phyloP scores from a whole-genome alignment of 2,888 invertebrate genomes.

The Pristionchus maxplancki region DNA sequence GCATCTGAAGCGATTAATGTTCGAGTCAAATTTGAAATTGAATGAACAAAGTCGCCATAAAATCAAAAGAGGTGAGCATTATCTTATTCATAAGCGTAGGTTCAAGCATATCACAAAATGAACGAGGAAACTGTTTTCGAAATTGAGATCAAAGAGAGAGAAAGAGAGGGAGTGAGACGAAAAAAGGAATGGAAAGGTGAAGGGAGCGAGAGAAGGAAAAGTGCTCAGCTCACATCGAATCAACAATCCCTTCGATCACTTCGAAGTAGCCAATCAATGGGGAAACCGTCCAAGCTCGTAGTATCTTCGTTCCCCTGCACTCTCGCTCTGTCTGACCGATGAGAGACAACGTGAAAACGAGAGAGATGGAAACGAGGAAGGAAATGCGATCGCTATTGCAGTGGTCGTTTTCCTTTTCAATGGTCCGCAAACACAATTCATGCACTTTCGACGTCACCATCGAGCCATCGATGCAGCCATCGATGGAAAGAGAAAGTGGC shows the following conservation, averaged over 20 bases:
- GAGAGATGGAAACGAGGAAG: neutral
- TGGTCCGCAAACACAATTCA: too few species aligned
- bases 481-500: neutral
- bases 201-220: too few species aligned
- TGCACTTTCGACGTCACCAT: too few species aligned
- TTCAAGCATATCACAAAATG: neutral
- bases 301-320: too few species aligned
- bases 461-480: too few species aligned
- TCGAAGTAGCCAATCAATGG: neutral
- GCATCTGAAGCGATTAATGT: conserved; percentile 58
- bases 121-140: neutral
- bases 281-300: too few species aligned
- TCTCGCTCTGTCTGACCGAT: too few species aligned
- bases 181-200: neutral
- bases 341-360: conserved; percentile 44
- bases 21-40: too few species aligned
- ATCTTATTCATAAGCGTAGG: too few species aligned
- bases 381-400: neutral
- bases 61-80: too few species aligned
- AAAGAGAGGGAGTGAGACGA: neutral
- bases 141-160: conserved; percentile 15
- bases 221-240: neutral
- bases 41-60: too few species aligned
- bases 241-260: neutral
- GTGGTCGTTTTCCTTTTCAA: too few species aligned